phyloP scores from a whole-genome alignment of 1,140 invertebrate species.

The Scylla paramamosain region DNA sequence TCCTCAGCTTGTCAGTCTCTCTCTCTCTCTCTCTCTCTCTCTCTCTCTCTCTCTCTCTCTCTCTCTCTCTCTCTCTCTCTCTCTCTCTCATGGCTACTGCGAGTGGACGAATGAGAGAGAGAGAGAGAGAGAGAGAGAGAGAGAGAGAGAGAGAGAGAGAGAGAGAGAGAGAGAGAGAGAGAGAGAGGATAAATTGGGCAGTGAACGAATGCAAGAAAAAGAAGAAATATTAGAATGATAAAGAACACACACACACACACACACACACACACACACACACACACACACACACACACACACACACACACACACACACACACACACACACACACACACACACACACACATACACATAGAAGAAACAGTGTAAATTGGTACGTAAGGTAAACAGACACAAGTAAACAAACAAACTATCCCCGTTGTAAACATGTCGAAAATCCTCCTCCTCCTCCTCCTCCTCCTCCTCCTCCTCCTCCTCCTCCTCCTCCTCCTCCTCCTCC shows the following conservation, averaged over 20 bases:
- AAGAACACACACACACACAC: too few species aligned
- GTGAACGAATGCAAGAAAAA: neutral
- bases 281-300: too few species aligned
- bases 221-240: neutral
- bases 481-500: too few species aligned
- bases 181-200: too few species aligned
- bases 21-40: neutral
- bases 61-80: neutral
- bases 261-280: too few species aligned
- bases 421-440: neutral
- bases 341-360: neutral
- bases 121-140: too few species aligned
- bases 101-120: neutral
- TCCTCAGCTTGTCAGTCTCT: neutral
- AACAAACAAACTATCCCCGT: neutral
- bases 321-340: too few species aligned
- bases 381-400: neutral
- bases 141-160: neutral
- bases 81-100: too few species aligned
- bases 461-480: neutral
- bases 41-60: neutral
- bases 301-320: too few species aligned
- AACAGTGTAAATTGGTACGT: neutral
- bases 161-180: constrained; percentile 30
- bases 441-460: neutral